Evolutionary conservation across 2,113 vertebrate genomes (phyloP), one percentile per base, ranked within the genome.

Genomic region (Poeciliopsis retropinna): DNA sequence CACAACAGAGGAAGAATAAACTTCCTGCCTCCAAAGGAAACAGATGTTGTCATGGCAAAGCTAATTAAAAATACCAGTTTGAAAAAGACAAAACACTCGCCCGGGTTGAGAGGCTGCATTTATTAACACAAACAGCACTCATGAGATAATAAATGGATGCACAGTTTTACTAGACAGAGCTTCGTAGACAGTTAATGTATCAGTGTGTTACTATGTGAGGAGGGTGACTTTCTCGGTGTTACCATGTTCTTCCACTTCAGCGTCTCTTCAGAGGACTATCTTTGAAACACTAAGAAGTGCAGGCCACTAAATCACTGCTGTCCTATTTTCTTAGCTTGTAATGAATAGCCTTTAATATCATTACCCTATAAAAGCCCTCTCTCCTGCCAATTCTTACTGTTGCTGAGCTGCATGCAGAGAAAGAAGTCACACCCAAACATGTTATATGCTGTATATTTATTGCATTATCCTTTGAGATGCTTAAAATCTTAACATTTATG

Each of bases 321-420:
- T 80, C 78, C 83, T 74, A 85, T 84, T 83, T 87, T 71, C 73
- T 64, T 75, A 57, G 69, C 79, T 87, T 77, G 72, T 86, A 84
- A 90, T 88, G 77, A 85, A 88, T 71, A 87, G 76, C 80, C 71
- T 63, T 77, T 89, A 88, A 88, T 91, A 78, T 88, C 72, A 89
- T 85, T 87, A 87, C 65, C 66, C 80, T 79, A 61, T 60, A 64
- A 80, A 80, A 87, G 87, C 78, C 51, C 27, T 11, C 73, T 79
- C 66, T 81, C 74, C 79, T 76, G 32, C 76, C 29, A 64, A 51
- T 76, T 57, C 30, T 70, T 81, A 86, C 84, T 87, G 76, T 79
- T 60, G 60, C 75, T 62, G 73, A 28, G 73, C 75, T 65, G 81
- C 70, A 85, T 63, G 74, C 51, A 34, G 70, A 75, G 30, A 72